Percentiles rank a stretch among this genome's conserved stretches.
These are phyloP conservation scores for Australoheros facetus DNA, from an alignment of 2,797 vertebrate genomes.

Conservation along the genomic window DNA sequence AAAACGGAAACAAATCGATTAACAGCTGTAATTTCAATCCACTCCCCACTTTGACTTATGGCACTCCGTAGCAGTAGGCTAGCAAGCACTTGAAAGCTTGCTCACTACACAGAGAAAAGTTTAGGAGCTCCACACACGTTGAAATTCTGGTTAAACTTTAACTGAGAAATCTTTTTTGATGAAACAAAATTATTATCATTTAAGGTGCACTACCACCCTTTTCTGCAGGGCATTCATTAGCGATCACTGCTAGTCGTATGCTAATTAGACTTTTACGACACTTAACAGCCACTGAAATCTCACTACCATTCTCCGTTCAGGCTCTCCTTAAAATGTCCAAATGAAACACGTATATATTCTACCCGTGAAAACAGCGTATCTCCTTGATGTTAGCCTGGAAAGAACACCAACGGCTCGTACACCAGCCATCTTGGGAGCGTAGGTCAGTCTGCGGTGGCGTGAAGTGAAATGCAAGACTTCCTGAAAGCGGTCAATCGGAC, in stretches of 20 bases:
- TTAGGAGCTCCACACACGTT: fast-evolving
- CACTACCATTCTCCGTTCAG: not conserved
- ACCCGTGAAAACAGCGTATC: constrained; percentile 76
- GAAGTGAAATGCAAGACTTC: constrained; percentile 24
- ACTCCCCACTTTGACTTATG: not conserved
- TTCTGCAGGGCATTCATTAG: not conserved
- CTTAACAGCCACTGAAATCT: fast-evolving
- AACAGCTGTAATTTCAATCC: not conserved
- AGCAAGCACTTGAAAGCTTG: constrained; percentile 14
- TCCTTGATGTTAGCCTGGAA: constrained; percentile 69
- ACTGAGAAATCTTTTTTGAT: not conserved
- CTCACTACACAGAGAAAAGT: not conserved
- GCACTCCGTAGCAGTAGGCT: constrained; percentile 7
- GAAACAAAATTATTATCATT: not conserved
- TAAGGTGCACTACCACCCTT: not conserved
- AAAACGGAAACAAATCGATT: not conserved
- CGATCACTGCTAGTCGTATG: constrained; percentile 40
- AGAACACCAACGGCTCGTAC: constrained; percentile 78
- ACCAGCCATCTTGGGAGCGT: constrained; percentile 80
- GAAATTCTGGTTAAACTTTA: fast-evolving
- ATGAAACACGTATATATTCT: not conserved
- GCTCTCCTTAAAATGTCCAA: fast-evolving
- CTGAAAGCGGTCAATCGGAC: constrained; percentile 6
- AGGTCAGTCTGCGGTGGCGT: constrained; percentile 62
- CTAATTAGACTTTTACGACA: constrained; percentile 28